Percentiles rank a stretch among this genome's conserved stretches.
phyloP scores from a whole-genome alignment of 2,888 invertebrate species.

The Elaeidobius kamerunicus region DNA sequence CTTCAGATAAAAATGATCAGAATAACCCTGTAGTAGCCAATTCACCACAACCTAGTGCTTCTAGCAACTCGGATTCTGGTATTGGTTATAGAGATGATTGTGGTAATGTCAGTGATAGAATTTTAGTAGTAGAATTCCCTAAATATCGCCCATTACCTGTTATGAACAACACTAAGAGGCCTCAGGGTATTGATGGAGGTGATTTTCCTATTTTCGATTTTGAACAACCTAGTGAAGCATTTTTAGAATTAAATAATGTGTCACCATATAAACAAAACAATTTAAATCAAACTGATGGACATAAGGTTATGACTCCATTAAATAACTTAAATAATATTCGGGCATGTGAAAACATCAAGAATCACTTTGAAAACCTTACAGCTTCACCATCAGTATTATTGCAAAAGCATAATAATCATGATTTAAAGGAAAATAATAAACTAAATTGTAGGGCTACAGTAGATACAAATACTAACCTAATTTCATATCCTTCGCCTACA shows the following conservation, averaged over 20 bases:
- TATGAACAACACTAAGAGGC: conserved; percentile 36
- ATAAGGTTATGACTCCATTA: conserved; percentile 35
- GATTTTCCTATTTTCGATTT: conserved; percentile 37
- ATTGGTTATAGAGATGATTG: conserved; percentile 91
- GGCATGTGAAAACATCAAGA: conserved; percentile 43
- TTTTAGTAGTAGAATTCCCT: conserved; percentile 73
- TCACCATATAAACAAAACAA: conserved; percentile 32
- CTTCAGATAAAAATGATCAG: conserved; percentile 41
- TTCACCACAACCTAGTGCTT: conserved; percentile 85
- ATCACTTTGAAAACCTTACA: conserved; percentile 36
- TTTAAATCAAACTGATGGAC: conserved; percentile 29
- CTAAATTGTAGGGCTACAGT: conserved; percentile 64
- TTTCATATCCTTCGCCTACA: conserved; percentile 4
- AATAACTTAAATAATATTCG: conserved; percentile 47
- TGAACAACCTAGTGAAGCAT: not conserved
- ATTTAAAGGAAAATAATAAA: conserved; percentile 41
- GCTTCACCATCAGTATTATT: conserved; percentile 31
- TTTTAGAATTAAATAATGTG: conserved; percentile 20
- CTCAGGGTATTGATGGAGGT: conserved; percentile 44
- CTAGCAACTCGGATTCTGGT: conserved; percentile 93
- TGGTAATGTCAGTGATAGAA: conserved; percentile 77
- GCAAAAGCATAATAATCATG: conserved; percentile 36
- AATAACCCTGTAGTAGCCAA: conserved; percentile 61
- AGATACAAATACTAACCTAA: conserved; percentile 3
- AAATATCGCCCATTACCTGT: conserved; percentile 44